phyloP scores from a whole-genome alignment of 2,113 vertebrate genomes.

The Poecile atricapillus region DNA sequence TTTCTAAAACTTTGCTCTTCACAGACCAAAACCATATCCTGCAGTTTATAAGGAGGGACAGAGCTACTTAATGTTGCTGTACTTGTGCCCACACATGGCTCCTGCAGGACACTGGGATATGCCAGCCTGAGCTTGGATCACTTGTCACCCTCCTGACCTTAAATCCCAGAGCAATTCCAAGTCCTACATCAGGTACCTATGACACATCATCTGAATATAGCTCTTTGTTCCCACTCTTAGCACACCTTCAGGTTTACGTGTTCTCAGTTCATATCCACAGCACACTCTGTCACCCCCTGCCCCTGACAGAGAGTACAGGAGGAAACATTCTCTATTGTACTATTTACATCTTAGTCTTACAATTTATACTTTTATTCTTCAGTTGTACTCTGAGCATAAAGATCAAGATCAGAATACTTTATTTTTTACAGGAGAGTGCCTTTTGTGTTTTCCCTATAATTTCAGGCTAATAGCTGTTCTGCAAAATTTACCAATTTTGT shows the following conservation, averaged over 20 bases:
- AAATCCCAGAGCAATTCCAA: neutral
- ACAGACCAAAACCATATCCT: neutral
- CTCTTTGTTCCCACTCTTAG: neutral
- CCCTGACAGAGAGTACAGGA: neutral
- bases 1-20: neutral
- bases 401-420: neutral
- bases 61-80: neutral
- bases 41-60: neutral
- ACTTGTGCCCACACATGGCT: neutral
- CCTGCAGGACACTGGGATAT: neutral
- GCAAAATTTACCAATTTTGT: neutral
- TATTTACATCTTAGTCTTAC: neutral
- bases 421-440: neutral
- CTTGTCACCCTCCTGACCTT: neutral
- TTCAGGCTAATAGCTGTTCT: constrained; percentile 17
- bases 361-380: neutral
- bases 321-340: neutral
- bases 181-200: neutral
- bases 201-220: neutral
- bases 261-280: neutral
- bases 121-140: neutral
- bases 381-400: neutral
- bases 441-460: neutral
- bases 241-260: neutral
- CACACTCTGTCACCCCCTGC: neutral